Base-by-base conservation (phyloP, 1,140 invertebrate genomes). In the Physella acuta region DNA sequence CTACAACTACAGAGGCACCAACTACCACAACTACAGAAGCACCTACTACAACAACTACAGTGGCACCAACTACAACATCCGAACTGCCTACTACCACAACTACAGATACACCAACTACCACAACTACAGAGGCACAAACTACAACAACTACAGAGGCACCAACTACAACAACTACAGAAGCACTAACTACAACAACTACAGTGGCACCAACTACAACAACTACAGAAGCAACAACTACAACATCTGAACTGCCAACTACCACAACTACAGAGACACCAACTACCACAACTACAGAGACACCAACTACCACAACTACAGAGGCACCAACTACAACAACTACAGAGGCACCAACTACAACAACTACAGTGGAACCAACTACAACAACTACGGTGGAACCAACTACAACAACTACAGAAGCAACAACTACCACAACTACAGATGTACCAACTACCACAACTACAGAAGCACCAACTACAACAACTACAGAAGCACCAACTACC, bases 101-200 rank as follows among this genome's bases (percentile, higher is more conserved):
- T 11, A 44, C 39, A 44, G 8, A 8, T 20, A 20, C 8, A 44
- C 8, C 8, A 44, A 44, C 39, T 11, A 44, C 39, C 8, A 44
- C 39, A 44, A 8, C 39, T 44, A 44, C 8, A 44, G 39, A 44
- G 8, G 20, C 39, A 44, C 8, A 8, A 44, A 63, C 31, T 34
- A n/a, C n/a, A n/a, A n/a, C n/a, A n/a, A n/a, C n/a, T n/a, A n/a
- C n/a, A n/a, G n/a, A n/a, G n/a, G 24, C 1, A 30, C 33, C 8
- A 44, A 44, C 39, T 11, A 44, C 39, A 44, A 44, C 39, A 44
- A 8, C 39, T 44, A 20, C 8, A 44, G 20, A 44, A 44, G 20
- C 39, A 44, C 8, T 20, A 44, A 44, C 39, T 11, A 49, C 49
- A 65, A 30, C 49, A 52, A 33, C 26, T n/a, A 31, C 49, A 70